Evolutionary conservation across 2,888 invertebrate genomes (phyloP), one percentile per base, ranked within the genome.

Genomic region (Drosophila quinaria): DNA sequence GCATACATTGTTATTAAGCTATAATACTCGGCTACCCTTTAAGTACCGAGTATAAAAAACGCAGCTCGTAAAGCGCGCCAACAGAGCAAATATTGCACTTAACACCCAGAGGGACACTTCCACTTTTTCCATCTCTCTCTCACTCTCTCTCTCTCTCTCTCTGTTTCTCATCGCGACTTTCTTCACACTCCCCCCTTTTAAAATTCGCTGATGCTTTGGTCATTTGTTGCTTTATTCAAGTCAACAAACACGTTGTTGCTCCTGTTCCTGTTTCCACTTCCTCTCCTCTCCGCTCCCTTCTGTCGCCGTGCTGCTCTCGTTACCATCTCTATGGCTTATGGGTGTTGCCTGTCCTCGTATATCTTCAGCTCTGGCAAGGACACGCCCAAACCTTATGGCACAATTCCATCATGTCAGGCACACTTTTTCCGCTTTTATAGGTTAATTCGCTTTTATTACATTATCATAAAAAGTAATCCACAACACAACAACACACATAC

Each of bases 401-500:
- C 85, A 90, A 85, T 90, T 85, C 77, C 85, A 67, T 77, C 85
- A 77, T 85, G 85, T 90, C 70, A 75, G 89, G 75, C 81, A 81
- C 83, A 86, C 82, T 84, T 89, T 90, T 89, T 79, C 75, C 74
- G 70, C 69, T 88, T 90, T 91, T 91, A 91, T 91, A 90, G 91
- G 91, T 90, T 90, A 91, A 91, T 91, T 90, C 84, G 84, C 85
- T 91, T 91, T 91, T 91, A 90, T 91, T 89, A 91, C 89, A 86
- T 81, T 84, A 86, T 87, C 89, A 89, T 91, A 91, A 91, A 90
- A 88, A 87, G 85, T 52, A 60, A 70, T 70, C 62, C 61, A 51
- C 55, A 62, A 22, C 22, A 22, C 22, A 22, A 22, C 19, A 29
- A 51, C 29, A 55, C 51, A 60, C 33, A 65, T 1, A 44, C 29